Base-by-base conservation (phyloP, 2,113 vertebrate species). In the Leptobrachium leishanense region DNA sequence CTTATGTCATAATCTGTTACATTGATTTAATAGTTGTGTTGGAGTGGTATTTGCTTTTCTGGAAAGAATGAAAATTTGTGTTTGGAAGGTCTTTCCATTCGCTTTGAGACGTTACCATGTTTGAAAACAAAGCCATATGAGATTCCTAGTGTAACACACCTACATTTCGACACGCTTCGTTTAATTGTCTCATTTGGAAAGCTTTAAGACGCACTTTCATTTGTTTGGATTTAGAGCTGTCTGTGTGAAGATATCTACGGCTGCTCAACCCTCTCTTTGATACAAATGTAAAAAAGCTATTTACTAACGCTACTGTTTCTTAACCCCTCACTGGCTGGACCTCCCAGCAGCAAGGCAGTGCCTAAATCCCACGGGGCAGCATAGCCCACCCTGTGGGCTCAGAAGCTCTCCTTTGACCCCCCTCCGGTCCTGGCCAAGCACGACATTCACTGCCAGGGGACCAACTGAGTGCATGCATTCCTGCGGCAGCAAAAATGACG, bases 71-170 rank as follows among this genome's bases (percentile, higher is more conserved):
- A 20, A 13, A 11, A 41, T 31, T 46, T 9, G n/a, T 41, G 43
- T 76, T 75, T 54, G 66, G 64, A 67, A 68, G 64, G 74, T 67
- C 63, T 76, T 76, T 76, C 63, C 74, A 68, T 76, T 66, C 20
- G 43, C 13, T 76, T 76, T 59, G 40, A 50, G 41, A 31, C 53
- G 43, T 62, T 66, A 62, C 44, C 42, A 50, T 42, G 59, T 76
- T 76, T 44, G 65, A 76, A 76, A 68, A 54, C 64, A 68, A 76
- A 76, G 39, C 55, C 75, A 68, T 13, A 76, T 68, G 50, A 68
- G 46, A 20, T 43, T 8, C n/a, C 6, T 53, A 9, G 15, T 76
- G 50, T 44, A 59, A 76, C 59, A 50, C 66, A n/a, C 65, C 55
- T 76, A 68, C 65, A 76, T 68, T 76, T 76, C 68, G 75, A 68